Evolutionary conservation across 2,888 invertebrate genomes (phyloP).

Genomic region (Luperina testacea): DNA sequence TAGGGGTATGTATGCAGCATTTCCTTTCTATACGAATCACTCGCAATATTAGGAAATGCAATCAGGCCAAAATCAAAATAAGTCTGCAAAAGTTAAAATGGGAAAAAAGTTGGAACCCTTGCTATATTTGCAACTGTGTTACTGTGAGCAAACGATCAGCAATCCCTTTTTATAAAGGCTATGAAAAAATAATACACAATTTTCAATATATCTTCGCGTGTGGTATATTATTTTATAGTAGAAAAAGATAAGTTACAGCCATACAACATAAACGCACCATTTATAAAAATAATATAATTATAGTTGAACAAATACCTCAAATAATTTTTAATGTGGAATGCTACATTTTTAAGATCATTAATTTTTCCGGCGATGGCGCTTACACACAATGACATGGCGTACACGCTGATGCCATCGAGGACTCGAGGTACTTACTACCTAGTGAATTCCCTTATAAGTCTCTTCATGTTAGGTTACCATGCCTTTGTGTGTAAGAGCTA

Average conservation of each 20-base stretch:
- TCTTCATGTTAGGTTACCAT: neutral
- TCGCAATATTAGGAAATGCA: neutral
- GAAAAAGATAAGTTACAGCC: constrained; percentile 76
- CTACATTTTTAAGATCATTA: constrained; percentile 22
- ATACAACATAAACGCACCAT: constrained; percentile 72
- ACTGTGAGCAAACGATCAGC: constrained; percentile 36
- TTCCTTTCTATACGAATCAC: constrained; percentile 1
- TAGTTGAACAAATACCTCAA: constrained; percentile 60
- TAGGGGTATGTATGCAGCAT: neutral
- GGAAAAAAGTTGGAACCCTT: constrained; percentile 2
- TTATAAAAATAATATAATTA: constrained; percentile 59
- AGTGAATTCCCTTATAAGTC: neutral
- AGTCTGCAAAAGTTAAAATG: neutral
- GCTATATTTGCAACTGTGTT: constrained; percentile 1
- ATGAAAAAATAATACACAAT: constrained; percentile 54
- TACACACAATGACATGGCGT: neutral
- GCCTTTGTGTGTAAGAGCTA: constrained; percentile 12
- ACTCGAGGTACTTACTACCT: neutral
- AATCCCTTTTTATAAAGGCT: constrained; percentile 31
- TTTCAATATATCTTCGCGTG: constrained; percentile 58
- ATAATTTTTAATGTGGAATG: constrained; percentile 61
- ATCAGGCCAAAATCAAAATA: neutral
- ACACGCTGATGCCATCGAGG: neutral
- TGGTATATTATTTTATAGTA: constrained; percentile 65
- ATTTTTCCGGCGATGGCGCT: neutral